These are phyloP conservation scores for Tiliacea citrago DNA, from an alignment of 2,888 invertebrate species.

Conservation along the genomic window DNA sequence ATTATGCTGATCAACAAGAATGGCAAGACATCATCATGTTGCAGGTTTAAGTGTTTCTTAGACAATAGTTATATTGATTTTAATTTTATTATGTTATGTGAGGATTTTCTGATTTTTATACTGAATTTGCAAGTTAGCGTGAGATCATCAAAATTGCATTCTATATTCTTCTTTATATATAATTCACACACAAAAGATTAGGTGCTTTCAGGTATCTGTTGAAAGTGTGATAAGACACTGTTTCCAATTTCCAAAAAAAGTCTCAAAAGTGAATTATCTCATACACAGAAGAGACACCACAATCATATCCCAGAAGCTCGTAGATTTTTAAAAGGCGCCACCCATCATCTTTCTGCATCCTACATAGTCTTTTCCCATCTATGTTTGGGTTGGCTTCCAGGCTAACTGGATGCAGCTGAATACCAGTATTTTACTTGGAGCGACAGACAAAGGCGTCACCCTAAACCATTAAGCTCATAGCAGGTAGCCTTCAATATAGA, in stretches of 20 bases:
- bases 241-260: neutral
- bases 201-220: neutral
- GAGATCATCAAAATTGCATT: neutral
- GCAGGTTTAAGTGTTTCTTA: no score
- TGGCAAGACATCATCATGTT: no score
- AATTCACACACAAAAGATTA: no score
- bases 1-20: no score
- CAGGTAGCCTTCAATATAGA: slow-evolving; percentile 31
- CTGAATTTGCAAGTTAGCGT: no score
- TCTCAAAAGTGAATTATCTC: neutral
- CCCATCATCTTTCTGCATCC: neutral
- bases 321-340: neutral
- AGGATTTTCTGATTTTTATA: no score
- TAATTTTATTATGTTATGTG: no score
- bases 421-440: neutral
- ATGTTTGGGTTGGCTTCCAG: neutral
- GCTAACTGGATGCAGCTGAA: neutral
- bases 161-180: no score
- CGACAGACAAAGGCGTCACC: neutral
- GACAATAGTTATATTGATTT: no score
- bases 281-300: neutral
- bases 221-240: neutral
- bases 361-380: neutral
- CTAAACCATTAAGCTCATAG: slow-evolving; percentile 2
- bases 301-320: neutral